Evolutionary conservation across 2,113 vertebrate species (phyloP).

Genomic region (Tupaia tana): DNA sequence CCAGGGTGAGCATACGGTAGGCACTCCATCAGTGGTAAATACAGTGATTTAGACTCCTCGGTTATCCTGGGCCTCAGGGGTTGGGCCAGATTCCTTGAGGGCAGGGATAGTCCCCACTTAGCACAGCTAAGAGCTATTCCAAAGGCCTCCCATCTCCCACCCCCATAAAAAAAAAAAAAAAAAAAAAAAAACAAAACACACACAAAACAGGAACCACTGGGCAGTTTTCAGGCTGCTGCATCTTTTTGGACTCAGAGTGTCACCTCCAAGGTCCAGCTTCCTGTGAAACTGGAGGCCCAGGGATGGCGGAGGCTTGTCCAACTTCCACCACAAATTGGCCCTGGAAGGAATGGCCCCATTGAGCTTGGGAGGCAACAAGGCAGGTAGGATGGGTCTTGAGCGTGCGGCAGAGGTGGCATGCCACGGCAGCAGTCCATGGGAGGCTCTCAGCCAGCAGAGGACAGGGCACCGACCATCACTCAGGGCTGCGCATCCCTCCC

Average conservation of each 20-base stretch:
- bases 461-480: background rate
- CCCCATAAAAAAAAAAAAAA: no score
- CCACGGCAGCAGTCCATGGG: accelerated
- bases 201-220: background rate
- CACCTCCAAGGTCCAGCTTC: background rate
- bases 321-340: background rate
- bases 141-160: background rate
- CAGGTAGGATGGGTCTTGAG: background rate
- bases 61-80: background rate
- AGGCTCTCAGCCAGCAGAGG: no score
- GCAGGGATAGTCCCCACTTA: background rate
- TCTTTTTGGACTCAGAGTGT: background rate
- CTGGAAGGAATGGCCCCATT: background rate
- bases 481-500: background rate
- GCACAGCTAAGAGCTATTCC: background rate
- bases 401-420: background rate
- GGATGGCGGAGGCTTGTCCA: background rate
- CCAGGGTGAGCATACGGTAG: background rate
- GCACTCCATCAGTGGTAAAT: background rate
- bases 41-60: background rate
- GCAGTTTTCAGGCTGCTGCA: background rate
- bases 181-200: no score
- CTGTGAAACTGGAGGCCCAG: background rate
- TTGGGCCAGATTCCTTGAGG: background rate
- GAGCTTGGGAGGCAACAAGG: background rate